These are phyloP conservation scores for Noctua janthe DNA, from an alignment of 2,888 invertebrate species.

Conservation along the genomic window DNA sequence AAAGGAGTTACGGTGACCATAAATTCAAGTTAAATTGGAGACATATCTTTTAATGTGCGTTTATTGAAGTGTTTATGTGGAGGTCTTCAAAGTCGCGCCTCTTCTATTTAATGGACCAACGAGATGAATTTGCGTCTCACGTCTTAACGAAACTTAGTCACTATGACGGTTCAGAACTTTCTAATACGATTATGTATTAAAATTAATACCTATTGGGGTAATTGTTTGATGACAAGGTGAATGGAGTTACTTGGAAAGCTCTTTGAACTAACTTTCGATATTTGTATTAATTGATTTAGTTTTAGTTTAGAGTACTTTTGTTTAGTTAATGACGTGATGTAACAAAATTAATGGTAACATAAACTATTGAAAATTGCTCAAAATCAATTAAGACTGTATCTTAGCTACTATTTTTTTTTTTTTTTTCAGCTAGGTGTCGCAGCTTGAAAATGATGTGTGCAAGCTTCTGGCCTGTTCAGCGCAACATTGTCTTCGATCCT, in stretches of 20 bases:
- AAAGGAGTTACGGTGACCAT: constrained; percentile 83
- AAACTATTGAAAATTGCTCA: neutral
- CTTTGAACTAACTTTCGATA: constrained; percentile 41
- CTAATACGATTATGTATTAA: constrained; percentile 50
- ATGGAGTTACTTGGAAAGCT: constrained; percentile 25
- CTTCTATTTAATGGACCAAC: constrained; percentile 75
- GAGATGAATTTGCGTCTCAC: constrained; percentile 75
- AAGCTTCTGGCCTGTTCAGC: neutral
- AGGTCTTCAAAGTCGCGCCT: constrained; percentile 76
- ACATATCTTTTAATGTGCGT: constrained; percentile 87
- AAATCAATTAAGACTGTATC: neutral
- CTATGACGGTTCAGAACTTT: constrained; percentile 44
- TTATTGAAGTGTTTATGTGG: constrained; percentile 88
- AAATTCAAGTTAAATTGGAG: constrained; percentile 88
- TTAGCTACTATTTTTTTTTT: no score
- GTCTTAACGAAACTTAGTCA: constrained; percentile 53
- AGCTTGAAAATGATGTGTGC: neutral
- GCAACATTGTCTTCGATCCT: neutral
- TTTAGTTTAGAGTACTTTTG: constrained; percentile 35
- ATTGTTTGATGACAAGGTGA: constrained; percentile 58
- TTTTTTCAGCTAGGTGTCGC: neutral
- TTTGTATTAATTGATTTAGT: constrained; percentile 47
- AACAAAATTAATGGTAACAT: neutral
- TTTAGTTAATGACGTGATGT: constrained; percentile 8
- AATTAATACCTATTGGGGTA: constrained; percentile 38